Base-by-base conservation (phyloP, 2,797 vertebrate genomes). In the Enteromius argenteus region DNA sequence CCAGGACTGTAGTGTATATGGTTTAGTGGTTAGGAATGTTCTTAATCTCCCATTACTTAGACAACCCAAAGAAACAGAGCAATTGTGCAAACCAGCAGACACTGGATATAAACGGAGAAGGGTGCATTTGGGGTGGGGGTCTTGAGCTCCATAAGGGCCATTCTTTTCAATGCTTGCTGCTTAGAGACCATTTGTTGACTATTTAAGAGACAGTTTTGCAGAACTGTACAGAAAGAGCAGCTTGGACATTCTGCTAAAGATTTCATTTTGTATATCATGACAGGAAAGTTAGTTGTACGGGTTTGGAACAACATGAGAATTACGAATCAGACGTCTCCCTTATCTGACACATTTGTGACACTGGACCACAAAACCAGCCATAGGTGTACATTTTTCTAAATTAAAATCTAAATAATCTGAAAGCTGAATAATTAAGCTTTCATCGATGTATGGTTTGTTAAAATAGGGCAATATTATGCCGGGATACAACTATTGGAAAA, bases 81-180 rank as follows among this genome's bases (percentile, higher is more conserved):
- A 66, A 42, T 53, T 75, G 72, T 49, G 60, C 19, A 64, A 82
- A 74, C 23, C 39, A 64, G 46, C 46, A 89, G 78, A 90, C 79
- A 87, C 30, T 75, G 15, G 81, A 83, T 35, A 32, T 60, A 46
- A 82, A 51, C 74, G 21, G 69, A 62, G 13, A 32, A 21, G 8
- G 30, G 30, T 58, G 49, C 51, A 56, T 56, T 56, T 53, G 15
- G 42, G 60, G 30, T 44, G 17, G 64, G 78, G n/a, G 30, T 67
- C 7, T 68, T 68, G 51, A 44, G 53, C 69, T 73, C 53, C 69
- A 42, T 39, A 75, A 67, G 60, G 30, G 60, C 17, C 64, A 56
- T 23, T 80, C 32, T 74, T 14, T 3, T 27, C 30, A 39, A 10
- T 49, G 46, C 44, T 75, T 42, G 60, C 72, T 67, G 72, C 35